These are phyloP conservation scores for Chloropsis cyanopogon DNA, from an alignment of 2,113 vertebrate species.

Conservation along the genomic window DNA sequence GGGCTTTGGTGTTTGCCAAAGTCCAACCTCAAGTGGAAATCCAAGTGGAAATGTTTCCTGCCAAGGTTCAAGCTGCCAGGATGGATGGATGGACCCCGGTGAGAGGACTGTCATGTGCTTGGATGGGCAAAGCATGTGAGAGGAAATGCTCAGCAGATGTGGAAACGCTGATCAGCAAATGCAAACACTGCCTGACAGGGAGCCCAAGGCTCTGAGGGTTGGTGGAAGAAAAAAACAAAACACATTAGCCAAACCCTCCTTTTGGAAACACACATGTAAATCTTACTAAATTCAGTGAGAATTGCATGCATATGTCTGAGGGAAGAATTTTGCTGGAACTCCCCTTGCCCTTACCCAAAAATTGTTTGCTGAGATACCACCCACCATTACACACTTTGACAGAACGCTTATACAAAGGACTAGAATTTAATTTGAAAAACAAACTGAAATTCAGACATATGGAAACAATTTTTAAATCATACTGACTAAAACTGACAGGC, in stretches of 20 bases:
- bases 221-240: not conserved
- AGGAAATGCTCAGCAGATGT: constrained; percentile 54
- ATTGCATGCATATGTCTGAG: not conserved
- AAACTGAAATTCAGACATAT: constrained; percentile 46
- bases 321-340: not conserved
- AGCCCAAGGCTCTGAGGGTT: not conserved
- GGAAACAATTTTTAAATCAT: constrained; percentile 39
- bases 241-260: not conserved
- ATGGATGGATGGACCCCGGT: not conserved
- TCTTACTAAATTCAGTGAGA: not conserved
- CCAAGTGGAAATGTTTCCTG: not conserved
- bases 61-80: not conserved
- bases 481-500: constrained; percentile 4
- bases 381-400: not conserved
- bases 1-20: not conserved
- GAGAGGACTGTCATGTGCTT: not conserved
- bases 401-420: not conserved
- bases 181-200: not conserved
- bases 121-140: not conserved
- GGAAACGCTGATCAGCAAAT: constrained; percentile 18
- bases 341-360: not conserved
- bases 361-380: not conserved
- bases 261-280: not conserved
- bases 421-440: constrained; percentile 6
- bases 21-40: not conserved